Percentiles rank a stretch among this genome's conserved stretches.
phyloP scores from a whole-genome alignment of 2,888 invertebrate genomes.

The Bombyx huttoni region DNA sequence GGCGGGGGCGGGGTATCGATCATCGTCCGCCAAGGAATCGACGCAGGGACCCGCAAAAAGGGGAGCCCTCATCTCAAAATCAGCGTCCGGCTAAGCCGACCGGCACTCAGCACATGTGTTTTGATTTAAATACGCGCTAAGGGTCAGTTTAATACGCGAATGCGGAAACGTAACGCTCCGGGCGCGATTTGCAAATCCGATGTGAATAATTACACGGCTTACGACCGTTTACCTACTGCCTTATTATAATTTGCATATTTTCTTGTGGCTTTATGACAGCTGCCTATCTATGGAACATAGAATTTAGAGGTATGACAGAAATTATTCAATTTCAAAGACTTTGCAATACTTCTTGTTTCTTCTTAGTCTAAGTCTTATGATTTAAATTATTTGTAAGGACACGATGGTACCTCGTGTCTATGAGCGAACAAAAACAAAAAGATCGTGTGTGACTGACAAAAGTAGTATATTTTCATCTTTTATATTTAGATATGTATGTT shows the following conservation, averaged over 20 bases:
- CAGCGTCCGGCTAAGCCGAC: constrained; percentile 62
- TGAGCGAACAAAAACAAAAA: too few relatives aligned
- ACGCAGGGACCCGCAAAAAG: constrained; percentile 70
- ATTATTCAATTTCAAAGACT: neutral
- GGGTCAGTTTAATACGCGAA: constrained; percentile 65
- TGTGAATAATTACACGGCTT: constrained; percentile 72
- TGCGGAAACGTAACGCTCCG: constrained; percentile 57
- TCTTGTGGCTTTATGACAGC: constrained; percentile 56
- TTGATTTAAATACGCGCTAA: constrained; percentile 64
- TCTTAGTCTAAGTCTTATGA: too few relatives aligned
- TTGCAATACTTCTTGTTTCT: too few relatives aligned
- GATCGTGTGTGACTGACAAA: too few relatives aligned
- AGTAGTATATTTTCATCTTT: too few relatives aligned
- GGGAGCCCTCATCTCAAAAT: constrained; percentile 67
- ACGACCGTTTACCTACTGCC: constrained; percentile 70
- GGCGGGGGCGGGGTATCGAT: constrained; percentile 65
- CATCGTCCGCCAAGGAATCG: constrained; percentile 70
- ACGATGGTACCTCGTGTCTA: too few relatives aligned
- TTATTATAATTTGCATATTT: constrained; percentile 71
- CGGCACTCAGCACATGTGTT: constrained; percentile 68
- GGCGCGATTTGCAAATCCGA: constrained; percentile 68
- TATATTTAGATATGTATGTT: too few relatives aligned
- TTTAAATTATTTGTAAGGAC: too few relatives aligned
- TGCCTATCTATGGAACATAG: constrained; percentile 26
- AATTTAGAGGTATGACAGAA: constrained; percentile 7